Conservation (phyloP, 2,888 invertebrate species). For the Gymnosoma rotundatum region DNA sequence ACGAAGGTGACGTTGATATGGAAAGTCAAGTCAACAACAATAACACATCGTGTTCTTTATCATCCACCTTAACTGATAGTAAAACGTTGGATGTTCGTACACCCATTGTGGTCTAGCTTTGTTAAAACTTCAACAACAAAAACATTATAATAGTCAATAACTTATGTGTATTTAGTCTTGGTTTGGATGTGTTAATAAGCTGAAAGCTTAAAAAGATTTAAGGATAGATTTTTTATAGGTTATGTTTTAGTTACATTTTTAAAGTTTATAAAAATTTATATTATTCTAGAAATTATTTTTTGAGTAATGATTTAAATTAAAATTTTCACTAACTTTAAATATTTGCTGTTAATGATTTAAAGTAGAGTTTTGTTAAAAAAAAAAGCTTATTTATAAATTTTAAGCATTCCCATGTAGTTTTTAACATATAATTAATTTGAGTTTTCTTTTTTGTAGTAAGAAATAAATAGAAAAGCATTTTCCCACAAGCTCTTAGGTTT, state of each 20-base stretch:
- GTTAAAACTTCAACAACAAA: constrained; percentile 19
- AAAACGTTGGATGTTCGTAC: constrained; percentile 80
- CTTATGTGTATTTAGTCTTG: constrained; percentile 61
- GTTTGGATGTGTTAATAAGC: constrained; percentile 60
- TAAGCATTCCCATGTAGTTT: too few species aligned
- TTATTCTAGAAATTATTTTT: too few species aligned
- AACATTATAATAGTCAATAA: constrained; percentile 43
- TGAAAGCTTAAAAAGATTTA: constrained; percentile 26
- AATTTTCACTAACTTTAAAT: too few species aligned
- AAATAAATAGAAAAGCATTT: too few species aligned
- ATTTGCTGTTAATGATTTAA: too few species aligned
- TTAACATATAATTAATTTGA: too few species aligned
- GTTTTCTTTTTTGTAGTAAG: too few species aligned
- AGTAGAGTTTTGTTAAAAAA: too few species aligned
- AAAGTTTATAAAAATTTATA: not conserved
- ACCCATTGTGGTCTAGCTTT: constrained; percentile 79
- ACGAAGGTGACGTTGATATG: constrained; percentile 43
- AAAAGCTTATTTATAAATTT: too few species aligned
- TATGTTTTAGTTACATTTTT: constrained; percentile 10
- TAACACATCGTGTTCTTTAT: constrained; percentile 79
- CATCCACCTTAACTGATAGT: constrained; percentile 80
- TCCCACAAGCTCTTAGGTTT: too few species aligned
- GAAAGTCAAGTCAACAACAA: constrained; percentile 75
- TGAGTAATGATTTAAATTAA: too few species aligned
- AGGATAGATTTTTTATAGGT: constrained; percentile 23